Conservation (phyloP, 2,797 vertebrate species). For the Hippopotamyrus pictus region DNA sequence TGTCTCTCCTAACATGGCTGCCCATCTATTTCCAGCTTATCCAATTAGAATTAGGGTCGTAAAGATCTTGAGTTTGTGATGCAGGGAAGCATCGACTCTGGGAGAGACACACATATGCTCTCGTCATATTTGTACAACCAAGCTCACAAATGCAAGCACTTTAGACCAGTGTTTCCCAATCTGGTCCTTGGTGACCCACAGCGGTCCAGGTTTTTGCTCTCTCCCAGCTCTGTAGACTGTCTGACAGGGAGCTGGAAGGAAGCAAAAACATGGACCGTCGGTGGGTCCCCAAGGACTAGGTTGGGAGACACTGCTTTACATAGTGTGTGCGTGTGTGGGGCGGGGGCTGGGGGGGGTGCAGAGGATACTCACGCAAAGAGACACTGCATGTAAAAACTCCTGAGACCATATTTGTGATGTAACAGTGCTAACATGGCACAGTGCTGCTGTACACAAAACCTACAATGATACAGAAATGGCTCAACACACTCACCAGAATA, state of each 20-base stretch:
- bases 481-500: neutral
- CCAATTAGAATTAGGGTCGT: neutral
- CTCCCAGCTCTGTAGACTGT: neutral
- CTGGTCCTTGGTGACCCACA: neutral
- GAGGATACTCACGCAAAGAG: neutral
- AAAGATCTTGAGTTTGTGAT: neutral
- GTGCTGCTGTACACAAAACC: neutral
- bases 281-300: neutral
- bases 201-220: neutral
- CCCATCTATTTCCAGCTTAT: neutral
- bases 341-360: too few relatives aligned
- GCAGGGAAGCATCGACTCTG: too few relatives aligned
- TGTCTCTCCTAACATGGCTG: neutral
- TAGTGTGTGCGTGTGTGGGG: too few relatives aligned
- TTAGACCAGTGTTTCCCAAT: too few relatives aligned
- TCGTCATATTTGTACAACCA: too few relatives aligned
- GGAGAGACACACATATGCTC: too few relatives aligned
- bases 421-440: neutral
- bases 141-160: too few relatives aligned
- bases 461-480: neutral
- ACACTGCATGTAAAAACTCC: neutral
- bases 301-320: neutral
- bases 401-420: neutral
- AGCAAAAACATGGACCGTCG: too few relatives aligned
- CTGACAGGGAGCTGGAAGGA: too few relatives aligned